Evolutionary conservation across 2,113 vertebrate genomes (phyloP).

Genomic region (Forbesichthys papilliferus): DNA sequence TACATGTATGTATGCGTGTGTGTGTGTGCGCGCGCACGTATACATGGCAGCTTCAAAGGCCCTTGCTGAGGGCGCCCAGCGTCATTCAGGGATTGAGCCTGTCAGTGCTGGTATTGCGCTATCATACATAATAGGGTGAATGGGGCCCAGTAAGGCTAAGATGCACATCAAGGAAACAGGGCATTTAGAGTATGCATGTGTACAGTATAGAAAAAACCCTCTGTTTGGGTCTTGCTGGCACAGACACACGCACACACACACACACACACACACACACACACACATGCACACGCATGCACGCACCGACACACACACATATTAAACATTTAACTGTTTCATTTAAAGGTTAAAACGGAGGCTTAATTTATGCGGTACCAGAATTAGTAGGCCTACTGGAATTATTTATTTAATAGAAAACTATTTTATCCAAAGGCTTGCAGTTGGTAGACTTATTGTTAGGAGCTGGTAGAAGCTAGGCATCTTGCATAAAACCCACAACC

Average conservation of each 20-base stretch:
- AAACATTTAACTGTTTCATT: no score
- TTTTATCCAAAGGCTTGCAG: no score
- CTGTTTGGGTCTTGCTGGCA: no score
- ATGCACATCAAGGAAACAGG: no score
- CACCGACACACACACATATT: no score
- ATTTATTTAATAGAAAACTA: no score
- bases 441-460: no score
- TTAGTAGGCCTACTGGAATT: neutral
- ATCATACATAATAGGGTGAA: neutral
- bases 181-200: no score
- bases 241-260: neutral
- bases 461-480: no score
- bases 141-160: no score
- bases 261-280: constrained; percentile 8
- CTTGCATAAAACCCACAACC: no score
- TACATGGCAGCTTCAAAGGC: constrained; percentile 23
- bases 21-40: constrained; percentile 5
- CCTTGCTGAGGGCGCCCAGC: neutral
- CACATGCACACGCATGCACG: neutral
- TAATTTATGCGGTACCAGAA: neutral
- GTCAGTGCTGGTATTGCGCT: constrained; percentile 19
- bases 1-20: constrained; percentile 5
- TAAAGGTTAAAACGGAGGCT: neutral
- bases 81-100: constrained; percentile 21
- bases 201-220: no score